phyloP scores from a whole-genome alignment of 2,888 invertebrate genomes.

The Andrena dorsata region DNA sequence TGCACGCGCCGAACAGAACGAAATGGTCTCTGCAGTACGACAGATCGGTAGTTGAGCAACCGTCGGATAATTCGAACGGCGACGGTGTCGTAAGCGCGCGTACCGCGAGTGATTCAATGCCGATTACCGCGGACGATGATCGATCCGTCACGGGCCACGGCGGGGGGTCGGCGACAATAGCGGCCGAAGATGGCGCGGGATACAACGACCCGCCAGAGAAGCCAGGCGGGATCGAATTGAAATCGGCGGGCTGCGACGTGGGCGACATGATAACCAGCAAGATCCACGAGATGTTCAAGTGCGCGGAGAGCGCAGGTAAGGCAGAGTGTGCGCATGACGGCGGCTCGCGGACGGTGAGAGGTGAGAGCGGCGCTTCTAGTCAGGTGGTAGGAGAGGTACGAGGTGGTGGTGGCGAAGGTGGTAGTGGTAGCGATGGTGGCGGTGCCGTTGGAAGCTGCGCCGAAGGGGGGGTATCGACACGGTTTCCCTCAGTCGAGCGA shows the following conservation, averaged over 20 bases:
- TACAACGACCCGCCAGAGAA: conserved; percentile 51
- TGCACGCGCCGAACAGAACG: conserved; percentile 5
- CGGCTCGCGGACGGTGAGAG: conserved; percentile 67
- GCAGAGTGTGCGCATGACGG: conserved; percentile 85
- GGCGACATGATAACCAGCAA: conserved; percentile 75
- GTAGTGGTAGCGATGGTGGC: conserved; percentile 73
- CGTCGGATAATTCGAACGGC: conserved; percentile 14
- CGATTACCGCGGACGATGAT: conserved; percentile 33
- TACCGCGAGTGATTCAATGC: conserved; percentile 34
- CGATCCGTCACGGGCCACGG: conserved; percentile 36
- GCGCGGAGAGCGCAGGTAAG: conserved; percentile 71
- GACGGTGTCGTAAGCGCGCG: conserved; percentile 20
- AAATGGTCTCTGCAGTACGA: conserved; percentile 41
- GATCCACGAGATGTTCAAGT: conserved; percentile 77
- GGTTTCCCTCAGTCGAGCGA: conserved; percentile 84
- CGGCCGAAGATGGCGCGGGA: conserved; percentile 40
- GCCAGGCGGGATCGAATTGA: conserved; percentile 38
- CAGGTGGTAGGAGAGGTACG: conserved; percentile 65
- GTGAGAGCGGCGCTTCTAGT: conserved; percentile 62
- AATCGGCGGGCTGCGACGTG: conserved; percentile 60
- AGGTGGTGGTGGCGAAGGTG: conserved; percentile 67
- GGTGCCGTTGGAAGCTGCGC: conserved; percentile 59
- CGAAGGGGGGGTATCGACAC: conserved; percentile 76
- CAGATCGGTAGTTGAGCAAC: conserved; percentile 31
- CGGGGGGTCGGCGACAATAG: conserved; percentile 10